Evolutionary conservation across 1,140 invertebrate species (phyloP).

Genomic region (Sinella curviseta): DNA sequence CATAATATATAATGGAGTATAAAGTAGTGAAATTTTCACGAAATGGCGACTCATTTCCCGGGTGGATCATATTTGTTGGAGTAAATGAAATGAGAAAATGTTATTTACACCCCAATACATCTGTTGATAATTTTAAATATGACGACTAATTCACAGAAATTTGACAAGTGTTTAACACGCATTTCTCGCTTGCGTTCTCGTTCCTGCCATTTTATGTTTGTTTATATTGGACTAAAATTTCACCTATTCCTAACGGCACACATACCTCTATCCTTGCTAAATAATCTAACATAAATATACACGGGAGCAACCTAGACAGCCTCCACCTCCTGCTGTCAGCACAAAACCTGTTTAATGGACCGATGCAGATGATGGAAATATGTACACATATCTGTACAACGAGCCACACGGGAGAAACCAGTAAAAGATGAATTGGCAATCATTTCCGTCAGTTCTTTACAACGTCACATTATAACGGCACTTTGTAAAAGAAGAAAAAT

Average conservation of each 20-base stretch:
- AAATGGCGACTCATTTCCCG: background rate
- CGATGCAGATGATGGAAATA: conserved; percentile 17
- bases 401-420: background rate
- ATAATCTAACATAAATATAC: too few relatives aligned
- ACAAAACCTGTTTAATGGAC: conserved; percentile 24
- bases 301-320: background rate
- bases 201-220: background rate
- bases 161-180: too few relatives aligned
- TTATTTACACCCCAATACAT: background rate
- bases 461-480: background rate
- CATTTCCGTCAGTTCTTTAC: conserved; percentile 20
- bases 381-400: background rate
- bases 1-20: background rate
- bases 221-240: conserved; percentile 9
- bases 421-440: conserved; percentile 23
- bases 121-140: background rate
- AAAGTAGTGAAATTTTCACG: background rate
- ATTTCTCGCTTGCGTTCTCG: too few relatives aligned
- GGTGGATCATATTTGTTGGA: background rate
- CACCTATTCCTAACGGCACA: background rate
- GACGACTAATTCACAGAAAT: background rate
- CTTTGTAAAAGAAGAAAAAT: background rate
- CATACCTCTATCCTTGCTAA: too few relatives aligned
- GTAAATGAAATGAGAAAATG: too few relatives aligned
- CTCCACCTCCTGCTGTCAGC: conserved; percentile 16